These are phyloP conservation scores for Caenorhabditis tropicalis DNA, from an alignment of 1,140 invertebrate genomes.

Conservation along the genomic window DNA sequence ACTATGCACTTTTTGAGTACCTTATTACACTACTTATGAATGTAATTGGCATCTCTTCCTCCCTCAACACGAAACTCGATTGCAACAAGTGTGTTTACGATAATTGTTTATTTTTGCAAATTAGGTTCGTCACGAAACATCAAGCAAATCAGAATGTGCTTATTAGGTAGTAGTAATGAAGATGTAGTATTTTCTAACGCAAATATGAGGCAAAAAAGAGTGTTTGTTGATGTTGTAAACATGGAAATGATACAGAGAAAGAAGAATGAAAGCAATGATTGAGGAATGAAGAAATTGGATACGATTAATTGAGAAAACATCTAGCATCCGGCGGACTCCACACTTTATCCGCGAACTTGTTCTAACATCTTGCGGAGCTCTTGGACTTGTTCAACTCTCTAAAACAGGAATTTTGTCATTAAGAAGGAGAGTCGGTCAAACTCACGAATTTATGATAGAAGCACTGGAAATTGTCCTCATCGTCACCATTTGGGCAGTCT, in stretches of 20 bases:
- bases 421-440: too few species aligned
- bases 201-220: background rate
- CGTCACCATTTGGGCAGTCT: conserved; percentile 18
- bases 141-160: background rate
- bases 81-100: background rate
- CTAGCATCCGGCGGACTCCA: background rate
- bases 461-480: background rate
- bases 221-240: conserved; percentile 13
- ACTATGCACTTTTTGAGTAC: background rate
- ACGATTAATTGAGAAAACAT: background rate
- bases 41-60: background rate
- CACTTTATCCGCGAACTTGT: background rate
- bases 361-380: background rate
- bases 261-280: background rate
- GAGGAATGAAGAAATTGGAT: background rate
- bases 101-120: conserved; percentile 24
- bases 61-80: background rate
- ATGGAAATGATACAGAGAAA: background rate
- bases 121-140: conserved; percentile 29
- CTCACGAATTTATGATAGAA: conserved; percentile 21
- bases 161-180: conserved; percentile 6
- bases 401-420: background rate
- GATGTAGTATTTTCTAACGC: background rate
- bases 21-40: background rate
- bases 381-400: background rate